A percentile compares a stretch with the other conserved stretches of the same genome.
Conservation (phyloP, 2,888 invertebrate species). For the Balanococcus diminutus region DNA sequence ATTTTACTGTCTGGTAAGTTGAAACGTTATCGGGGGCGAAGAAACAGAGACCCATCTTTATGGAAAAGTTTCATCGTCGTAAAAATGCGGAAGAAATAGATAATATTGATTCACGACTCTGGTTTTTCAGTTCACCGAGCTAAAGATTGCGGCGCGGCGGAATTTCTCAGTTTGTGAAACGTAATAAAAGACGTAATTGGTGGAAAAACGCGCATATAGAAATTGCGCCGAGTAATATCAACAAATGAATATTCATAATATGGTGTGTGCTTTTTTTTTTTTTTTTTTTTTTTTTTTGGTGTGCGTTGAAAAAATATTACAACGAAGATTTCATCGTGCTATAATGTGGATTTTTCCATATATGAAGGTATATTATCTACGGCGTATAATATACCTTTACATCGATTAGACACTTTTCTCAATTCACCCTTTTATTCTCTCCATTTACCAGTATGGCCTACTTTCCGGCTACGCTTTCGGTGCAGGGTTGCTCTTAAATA, state of each 20-base stretch:
- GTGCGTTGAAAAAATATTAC: no score
- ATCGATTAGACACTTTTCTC: slow-evolving; percentile 39
- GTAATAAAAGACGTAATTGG: not conserved
- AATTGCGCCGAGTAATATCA: not conserved
- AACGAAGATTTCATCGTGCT: no score
- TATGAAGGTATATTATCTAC: not conserved
- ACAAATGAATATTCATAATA: slow-evolving; percentile 14
- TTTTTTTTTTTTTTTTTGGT: not conserved
- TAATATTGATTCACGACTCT: not conserved
- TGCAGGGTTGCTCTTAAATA: slow-evolving; percentile 41
- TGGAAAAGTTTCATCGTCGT: not conserved
- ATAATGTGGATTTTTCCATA: not conserved
- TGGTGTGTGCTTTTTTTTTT: no score
- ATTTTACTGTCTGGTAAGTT: slow-evolving; percentile 7
- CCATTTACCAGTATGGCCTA: slow-evolving; percentile 37
- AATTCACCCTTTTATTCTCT: slow-evolving; percentile 20
- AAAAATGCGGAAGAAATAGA: not conserved
- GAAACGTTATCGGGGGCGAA: not conserved
- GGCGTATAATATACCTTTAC: not conserved
- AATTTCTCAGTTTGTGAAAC: not conserved
- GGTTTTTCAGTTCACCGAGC: slow-evolving; percentile 2
- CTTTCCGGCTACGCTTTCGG: not conserved
- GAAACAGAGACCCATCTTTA: not conserved
- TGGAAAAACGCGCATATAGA: not conserved
- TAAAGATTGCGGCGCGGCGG: not conserved